phyloP scores from a whole-genome alignment of 2,888 invertebrate species.

The Acanthococcus lagerstroemiae region DNA sequence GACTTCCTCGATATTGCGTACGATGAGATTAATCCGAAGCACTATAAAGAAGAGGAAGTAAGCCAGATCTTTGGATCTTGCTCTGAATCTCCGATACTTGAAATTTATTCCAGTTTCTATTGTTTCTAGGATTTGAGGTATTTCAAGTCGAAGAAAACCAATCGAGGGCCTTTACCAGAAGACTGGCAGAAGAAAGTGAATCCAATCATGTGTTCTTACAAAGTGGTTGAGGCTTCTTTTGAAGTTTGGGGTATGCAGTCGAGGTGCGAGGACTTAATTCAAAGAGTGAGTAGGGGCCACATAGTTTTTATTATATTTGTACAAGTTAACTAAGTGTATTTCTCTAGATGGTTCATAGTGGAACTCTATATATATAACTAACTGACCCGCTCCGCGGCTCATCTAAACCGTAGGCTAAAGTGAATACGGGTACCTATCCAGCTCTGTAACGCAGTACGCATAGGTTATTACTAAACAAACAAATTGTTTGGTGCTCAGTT shows the following conservation, averaged over 20 bases:
- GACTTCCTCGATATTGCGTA: conserved; percentile 80
- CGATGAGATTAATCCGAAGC: conserved; percentile 72
- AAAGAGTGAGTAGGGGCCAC: conserved; percentile 49
- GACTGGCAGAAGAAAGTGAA: conserved; percentile 64
- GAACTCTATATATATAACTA: too few relatives aligned
- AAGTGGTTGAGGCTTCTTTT: conserved; percentile 73
- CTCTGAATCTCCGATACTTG: not conserved
- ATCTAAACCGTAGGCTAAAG: too few relatives aligned
- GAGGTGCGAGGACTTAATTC: conserved; percentile 76
- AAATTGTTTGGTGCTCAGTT: too few relatives aligned
- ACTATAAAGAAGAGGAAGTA: conserved; percentile 77
- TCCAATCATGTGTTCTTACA: conserved; percentile 91
- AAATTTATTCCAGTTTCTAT: not conserved
- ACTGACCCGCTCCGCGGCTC: too few relatives aligned
- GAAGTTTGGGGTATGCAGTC: conserved; percentile 90
- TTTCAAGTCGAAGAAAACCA: conserved; percentile 71
- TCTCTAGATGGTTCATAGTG: too few relatives aligned
- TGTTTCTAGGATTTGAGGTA: conserved; percentile 58
- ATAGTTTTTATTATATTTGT: too few relatives aligned
- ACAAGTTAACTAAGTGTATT: too few relatives aligned
- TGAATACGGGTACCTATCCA: too few relatives aligned
- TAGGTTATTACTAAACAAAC: too few relatives aligned
- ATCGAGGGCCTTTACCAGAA: conserved; percentile 70
- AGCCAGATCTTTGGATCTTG: conserved; percentile 11
- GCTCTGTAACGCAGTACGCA: too few relatives aligned